Conservation (phyloP, 2,888 invertebrate genomes). For the Creontiades dilutus region DNA sequence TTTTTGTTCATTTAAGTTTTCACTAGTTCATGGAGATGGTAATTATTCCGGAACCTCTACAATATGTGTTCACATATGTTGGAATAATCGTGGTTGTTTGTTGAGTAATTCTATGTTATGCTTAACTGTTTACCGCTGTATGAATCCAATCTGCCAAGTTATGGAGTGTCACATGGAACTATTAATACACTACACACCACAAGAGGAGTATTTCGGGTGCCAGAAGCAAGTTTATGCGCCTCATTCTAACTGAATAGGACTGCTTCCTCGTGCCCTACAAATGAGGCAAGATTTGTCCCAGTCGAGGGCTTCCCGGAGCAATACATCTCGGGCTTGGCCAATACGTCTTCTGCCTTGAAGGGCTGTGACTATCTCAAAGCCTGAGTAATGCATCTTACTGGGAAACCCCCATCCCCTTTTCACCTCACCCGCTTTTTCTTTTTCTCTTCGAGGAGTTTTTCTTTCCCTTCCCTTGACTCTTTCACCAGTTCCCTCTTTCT, state of each 20-base stretch:
- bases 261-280: slow-evolving; percentile 64
- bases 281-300: slow-evolving; percentile 66
- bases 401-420: slow-evolving; percentile 39
- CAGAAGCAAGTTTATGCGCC: slow-evolving; percentile 53
- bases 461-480: neutral
- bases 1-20: too few relatives aligned
- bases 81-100: too few relatives aligned
- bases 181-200: neutral
- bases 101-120: too few relatives aligned
- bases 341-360: slow-evolving; percentile 66
- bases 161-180: neutral
- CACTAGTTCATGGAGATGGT: too few relatives aligned
- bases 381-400: slow-evolving; percentile 67
- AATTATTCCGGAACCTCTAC: too few relatives aligned
- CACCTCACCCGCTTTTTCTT: slow-evolving; percentile 44
- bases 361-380: slow-evolving; percentile 70
- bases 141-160: too few relatives aligned
- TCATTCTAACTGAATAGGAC: slow-evolving; percentile 65
- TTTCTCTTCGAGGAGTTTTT: slow-evolving; percentile 16
- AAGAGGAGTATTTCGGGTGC: slow-evolving; percentile 27
- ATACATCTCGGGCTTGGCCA: slow-evolving; percentile 62
- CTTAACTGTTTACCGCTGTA: too few relatives aligned
- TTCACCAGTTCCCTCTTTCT: neutral
- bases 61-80: too few relatives aligned
- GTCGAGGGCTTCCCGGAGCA: slow-evolving; percentile 40